Evolutionary conservation across 2,797 vertebrate species (phyloP).

Genomic region (Scarus forsteni): DNA sequence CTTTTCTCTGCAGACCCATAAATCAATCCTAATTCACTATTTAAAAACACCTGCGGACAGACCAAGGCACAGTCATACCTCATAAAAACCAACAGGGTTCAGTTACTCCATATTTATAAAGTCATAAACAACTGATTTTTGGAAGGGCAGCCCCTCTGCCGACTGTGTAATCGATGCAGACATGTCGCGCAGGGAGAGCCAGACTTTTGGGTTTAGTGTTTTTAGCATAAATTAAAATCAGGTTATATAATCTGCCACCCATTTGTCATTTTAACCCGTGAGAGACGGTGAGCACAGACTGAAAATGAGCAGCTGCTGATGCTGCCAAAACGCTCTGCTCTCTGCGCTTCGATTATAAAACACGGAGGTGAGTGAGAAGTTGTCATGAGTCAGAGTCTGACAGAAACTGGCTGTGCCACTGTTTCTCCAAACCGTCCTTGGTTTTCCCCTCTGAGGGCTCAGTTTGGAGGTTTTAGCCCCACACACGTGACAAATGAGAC

Average conservation of each 20-base stretch:
- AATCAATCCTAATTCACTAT: not conserved
- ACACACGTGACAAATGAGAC: constrained; percentile 7
- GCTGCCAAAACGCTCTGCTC: not conserved
- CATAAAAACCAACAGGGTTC: not conserved
- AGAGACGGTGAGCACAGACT: not conserved
- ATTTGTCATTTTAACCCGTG: not conserved
- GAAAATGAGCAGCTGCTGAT: not conserved
- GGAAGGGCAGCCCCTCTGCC: not conserved
- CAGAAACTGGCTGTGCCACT: not conserved
- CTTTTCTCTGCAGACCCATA: no score
- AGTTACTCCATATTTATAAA: not conserved
- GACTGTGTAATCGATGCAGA: not conserved
- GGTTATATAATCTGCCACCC: not conserved
- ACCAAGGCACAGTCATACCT: not conserved
- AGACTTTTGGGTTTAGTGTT: not conserved
- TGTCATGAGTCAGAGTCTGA: not conserved
- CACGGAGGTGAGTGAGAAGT: not conserved
- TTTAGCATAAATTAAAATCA: not conserved
- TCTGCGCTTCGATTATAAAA: not conserved
- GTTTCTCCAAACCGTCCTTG: not conserved
- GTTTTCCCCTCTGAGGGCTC: no score
- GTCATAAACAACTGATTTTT: not conserved
- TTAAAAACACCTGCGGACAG: not conserved
- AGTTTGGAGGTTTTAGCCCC: not conserved
- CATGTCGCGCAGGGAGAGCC: no score